These are phyloP conservation scores for Morinoia aosen DNA, from an alignment of 2,888 invertebrate genomes.

Conservation along the genomic window DNA sequence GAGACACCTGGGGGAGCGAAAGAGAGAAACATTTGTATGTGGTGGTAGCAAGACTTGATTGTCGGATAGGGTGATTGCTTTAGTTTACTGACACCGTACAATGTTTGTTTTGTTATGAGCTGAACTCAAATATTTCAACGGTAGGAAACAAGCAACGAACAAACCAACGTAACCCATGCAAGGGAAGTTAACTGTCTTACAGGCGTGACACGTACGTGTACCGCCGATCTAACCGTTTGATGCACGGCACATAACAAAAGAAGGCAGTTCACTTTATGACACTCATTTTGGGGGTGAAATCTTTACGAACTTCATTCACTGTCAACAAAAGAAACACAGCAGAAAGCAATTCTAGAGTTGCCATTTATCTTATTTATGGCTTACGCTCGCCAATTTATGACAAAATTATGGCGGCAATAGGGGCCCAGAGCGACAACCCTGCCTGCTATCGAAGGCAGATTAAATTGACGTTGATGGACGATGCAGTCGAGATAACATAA, in stretches of 20 bases:
- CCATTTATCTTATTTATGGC: conserved; percentile 32
- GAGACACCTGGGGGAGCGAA: no score
- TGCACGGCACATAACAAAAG: neutral
- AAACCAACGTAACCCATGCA: neutral
- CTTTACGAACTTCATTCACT: neutral
- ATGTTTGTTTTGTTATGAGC: neutral
- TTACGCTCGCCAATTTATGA: neutral
- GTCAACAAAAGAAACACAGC: neutral
- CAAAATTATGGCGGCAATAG: conserved; percentile 21
- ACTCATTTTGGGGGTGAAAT: conserved; percentile 9
- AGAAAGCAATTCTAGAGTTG: neutral
- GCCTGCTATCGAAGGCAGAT: conserved; percentile 30
- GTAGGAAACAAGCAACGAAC: neutral
- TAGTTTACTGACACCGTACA: neutral
- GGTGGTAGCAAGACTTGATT: no score
- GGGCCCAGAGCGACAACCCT: neutral
- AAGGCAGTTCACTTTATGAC: neutral
- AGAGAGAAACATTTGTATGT: no score
- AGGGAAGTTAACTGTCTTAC: neutral
- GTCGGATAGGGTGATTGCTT: no score
- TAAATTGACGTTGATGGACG: neutral
- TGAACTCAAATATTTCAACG: neutral
- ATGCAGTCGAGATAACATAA: conserved; percentile 18
- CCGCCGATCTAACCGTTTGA: neutral
- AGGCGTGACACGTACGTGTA: neutral